These are phyloP conservation scores for Pseudopleuronectes americanus DNA, from an alignment of 2,797 vertebrate genomes.

Conservation along the genomic window DNA sequence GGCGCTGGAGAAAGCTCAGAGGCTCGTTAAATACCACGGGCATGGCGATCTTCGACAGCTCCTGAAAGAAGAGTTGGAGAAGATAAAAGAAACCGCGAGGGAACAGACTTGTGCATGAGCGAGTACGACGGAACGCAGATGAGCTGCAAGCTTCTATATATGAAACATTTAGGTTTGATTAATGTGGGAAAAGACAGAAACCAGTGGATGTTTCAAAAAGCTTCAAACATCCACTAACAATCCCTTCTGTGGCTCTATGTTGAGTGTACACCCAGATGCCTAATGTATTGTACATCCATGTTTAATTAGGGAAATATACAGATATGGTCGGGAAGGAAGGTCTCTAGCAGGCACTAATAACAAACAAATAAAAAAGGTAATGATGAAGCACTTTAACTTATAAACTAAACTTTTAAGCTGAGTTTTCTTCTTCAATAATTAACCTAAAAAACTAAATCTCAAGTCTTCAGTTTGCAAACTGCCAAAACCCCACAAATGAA, in stretches of 20 bases:
- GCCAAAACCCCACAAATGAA: background rate
- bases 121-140: background rate
- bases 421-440: background rate
- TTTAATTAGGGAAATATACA: slow-evolving; percentile 48
- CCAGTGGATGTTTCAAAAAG: too few relatives aligned
- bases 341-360: slow-evolving; percentile 20
- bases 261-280: background rate
- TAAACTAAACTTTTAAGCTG: too few relatives aligned
- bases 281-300: slow-evolving; percentile 8
- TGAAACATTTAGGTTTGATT: background rate
- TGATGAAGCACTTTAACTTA: background rate
- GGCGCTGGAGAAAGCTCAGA: slow-evolving; percentile 95
- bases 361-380: slow-evolving; percentile 4
- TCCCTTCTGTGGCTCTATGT: background rate
- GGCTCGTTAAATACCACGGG: slow-evolving; percentile 98
- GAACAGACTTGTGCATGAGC: background rate
- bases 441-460: background rate
- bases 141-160: background rate
- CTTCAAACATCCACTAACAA: background rate
- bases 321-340: slow-evolving; percentile 14
- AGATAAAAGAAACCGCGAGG: background rate
- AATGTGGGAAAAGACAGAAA: too few relatives aligned
- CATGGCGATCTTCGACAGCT: slow-evolving; percentile 99
- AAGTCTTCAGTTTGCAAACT: background rate
- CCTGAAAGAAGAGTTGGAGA: slow-evolving; percentile 77